phyloP scores from a whole-genome alignment of 2,888 invertebrate species.

The Apodemia duryi region DNA sequence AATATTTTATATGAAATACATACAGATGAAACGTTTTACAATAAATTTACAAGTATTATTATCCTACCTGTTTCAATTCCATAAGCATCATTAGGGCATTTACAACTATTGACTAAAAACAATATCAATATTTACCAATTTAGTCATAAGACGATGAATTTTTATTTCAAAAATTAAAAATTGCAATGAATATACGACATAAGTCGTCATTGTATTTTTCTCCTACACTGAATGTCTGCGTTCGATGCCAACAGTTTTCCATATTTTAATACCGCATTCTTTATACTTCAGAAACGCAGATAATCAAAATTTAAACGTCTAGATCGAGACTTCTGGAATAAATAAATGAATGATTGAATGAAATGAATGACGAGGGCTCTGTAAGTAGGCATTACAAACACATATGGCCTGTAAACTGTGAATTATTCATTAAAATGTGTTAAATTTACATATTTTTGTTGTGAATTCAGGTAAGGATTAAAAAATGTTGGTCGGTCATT shows the following conservation, averaged over 20 bases:
- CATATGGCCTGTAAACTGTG: slow-evolving; percentile 48
- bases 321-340: slow-evolving; percentile 57
- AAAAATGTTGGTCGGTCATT: slow-evolving; percentile 70
- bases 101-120: too few species aligned
- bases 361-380: slow-evolving; percentile 5
- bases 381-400: slow-evolving; percentile 44
- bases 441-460: slow-evolving; percentile 52
- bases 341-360: slow-evolving; percentile 38
- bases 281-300: slow-evolving; percentile 39
- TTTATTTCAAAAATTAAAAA: too few species aligned
- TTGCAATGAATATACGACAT: too few species aligned
- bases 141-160: too few species aligned
- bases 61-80: too few species aligned
- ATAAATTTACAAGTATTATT: too few species aligned
- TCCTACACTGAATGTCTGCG: slow-evolving; percentile 23
- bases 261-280: slow-evolving; percentile 38
- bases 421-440: slow-evolving; percentile 55
- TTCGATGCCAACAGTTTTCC: slow-evolving; percentile 36
- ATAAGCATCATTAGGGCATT: too few species aligned
- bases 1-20: too few species aligned
- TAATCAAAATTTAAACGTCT: slow-evolving; percentile 53
- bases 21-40: too few species aligned
- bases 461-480: slow-evolving; percentile 60
- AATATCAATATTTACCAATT: too few species aligned
- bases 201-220: too few species aligned